Conservation (phyloP, 2,888 invertebrate species). For the Chloroclystis v-ata region DNA sequence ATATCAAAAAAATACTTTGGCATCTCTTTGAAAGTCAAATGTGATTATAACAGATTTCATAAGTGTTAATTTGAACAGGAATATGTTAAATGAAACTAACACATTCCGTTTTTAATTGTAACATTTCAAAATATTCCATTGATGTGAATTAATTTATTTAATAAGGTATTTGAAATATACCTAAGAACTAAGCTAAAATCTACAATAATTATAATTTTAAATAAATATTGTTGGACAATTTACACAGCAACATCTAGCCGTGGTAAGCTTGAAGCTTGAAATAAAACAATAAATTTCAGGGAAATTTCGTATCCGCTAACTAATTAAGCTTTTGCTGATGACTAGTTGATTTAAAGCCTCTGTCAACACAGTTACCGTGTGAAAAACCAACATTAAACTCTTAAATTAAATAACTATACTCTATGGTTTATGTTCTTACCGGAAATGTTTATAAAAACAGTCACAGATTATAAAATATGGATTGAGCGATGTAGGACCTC, state of each 20-base stretch:
- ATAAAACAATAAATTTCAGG: too few relatives aligned
- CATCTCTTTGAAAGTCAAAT: slow-evolving; percentile 44
- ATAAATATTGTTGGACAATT: too few relatives aligned
- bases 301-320: too few relatives aligned
- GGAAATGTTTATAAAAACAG: slow-evolving; percentile 64
- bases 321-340: too few relatives aligned
- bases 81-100: slow-evolving; percentile 6
- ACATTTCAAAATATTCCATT: too few relatives aligned
- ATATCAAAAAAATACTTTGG: slow-evolving; percentile 55
- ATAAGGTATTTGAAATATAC: neutral
- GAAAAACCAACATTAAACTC: slow-evolving; percentile 55
- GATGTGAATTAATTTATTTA: neutral
- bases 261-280: too few relatives aligned
- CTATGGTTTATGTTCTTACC: slow-evolving; percentile 35
- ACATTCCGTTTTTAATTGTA: slow-evolving; percentile 7
- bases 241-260: too few relatives aligned
- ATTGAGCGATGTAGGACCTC: neutral
- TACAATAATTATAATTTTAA: too few relatives aligned
- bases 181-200: too few relatives aligned
- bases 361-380: slow-evolving; percentile 39
- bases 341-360: too few relatives aligned
- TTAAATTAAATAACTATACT: slow-evolving; percentile 46
- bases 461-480: slow-evolving; percentile 29
- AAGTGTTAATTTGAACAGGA: slow-evolving; percentile 22
- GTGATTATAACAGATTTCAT: slow-evolving; percentile 40